Base-by-base conservation (phyloP, 2,888 invertebrate genomes). In the Brachypalpus laphriformis region DNA sequence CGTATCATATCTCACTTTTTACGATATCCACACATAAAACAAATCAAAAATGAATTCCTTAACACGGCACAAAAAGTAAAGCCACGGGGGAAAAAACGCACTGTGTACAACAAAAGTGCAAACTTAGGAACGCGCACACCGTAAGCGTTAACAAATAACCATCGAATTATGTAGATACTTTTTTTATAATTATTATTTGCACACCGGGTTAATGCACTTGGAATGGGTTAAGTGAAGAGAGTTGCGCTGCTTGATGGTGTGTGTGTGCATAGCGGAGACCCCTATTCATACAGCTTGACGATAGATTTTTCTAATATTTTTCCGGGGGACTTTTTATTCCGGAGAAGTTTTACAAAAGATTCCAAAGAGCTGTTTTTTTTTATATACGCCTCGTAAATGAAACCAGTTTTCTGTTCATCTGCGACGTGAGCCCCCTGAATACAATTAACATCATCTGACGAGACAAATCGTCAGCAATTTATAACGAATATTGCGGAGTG, bases 391-490 rank as follows among this genome's bases (percentile, higher is more conserved):
- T 61, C 45, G 3, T 4, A 22, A 51, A 59, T 54, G 72, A 47
- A 82, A 82, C 82, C 71, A 65, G 82, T 82, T 82, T 34, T 31
- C 8, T 45, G 51, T 57, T 61, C 45, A 78, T 71, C 71, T 40
- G 78, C 31, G 25, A 14, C 31, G 16, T 11, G 47, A 16, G 20
- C 18, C 34, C 45, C 49, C 18, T 77, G 82, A 77, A 74, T 80
- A 80, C 74, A 83, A 78, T 83, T 65, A 65, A 74, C 74, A 68
- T 61, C 74, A 70, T 20, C 78, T 47, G 72, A 76, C 57, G 78
- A 78, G 82, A 82, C 82, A 82, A 82, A 78, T 83, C 68, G 83
- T 74, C 83, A 70, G 80, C 56, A 74, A 83, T 83, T 80, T 78
- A 74, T 83, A 57, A 80, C 47, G 47, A 82, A 72, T 45, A 57